Percentiles rank a stretch among this genome's conserved stretches.
phyloP scores from a whole-genome alignment of 2,113 vertebrate genomes.

The Recurvirostra avosetta region DNA sequence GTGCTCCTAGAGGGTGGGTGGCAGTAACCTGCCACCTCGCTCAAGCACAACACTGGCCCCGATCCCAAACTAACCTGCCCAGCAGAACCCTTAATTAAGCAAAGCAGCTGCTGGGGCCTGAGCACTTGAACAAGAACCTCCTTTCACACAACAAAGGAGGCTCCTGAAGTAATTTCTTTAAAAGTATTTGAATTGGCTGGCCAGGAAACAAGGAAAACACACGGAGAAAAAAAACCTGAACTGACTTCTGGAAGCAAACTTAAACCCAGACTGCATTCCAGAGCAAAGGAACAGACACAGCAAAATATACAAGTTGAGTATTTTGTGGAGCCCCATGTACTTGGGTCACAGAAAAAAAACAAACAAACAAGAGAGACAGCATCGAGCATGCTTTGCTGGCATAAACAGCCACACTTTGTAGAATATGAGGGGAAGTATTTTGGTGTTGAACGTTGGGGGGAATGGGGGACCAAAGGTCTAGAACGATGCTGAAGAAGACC shows the following conservation, averaged over 20 bases:
- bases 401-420: not conserved
- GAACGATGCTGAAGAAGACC: not conserved
- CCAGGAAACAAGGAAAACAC: not conserved
- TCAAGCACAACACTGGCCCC: accelerated
- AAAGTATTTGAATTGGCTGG: not conserved
- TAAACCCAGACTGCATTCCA: not conserved
- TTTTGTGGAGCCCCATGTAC: not conserved
- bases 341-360: not conserved
- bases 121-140: not conserved
- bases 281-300: not conserved
- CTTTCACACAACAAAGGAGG: not conserved
- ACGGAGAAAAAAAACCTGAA: not conserved
- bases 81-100: not conserved
- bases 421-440: not conserved
- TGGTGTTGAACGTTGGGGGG: not conserved
- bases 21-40: not conserved
- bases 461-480: not conserved
- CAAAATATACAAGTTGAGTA: not conserved
- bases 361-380: not conserved
- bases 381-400: not conserved
- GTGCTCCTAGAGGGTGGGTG: not conserved
- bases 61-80: not conserved
- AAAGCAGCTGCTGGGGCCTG: not conserved
- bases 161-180: not conserved
- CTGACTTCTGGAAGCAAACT: not conserved